These are phyloP conservation scores for Sternarchorhynchus goeldii DNA, from an alignment of 2,797 vertebrate genomes.

Conservation along the genomic window DNA sequence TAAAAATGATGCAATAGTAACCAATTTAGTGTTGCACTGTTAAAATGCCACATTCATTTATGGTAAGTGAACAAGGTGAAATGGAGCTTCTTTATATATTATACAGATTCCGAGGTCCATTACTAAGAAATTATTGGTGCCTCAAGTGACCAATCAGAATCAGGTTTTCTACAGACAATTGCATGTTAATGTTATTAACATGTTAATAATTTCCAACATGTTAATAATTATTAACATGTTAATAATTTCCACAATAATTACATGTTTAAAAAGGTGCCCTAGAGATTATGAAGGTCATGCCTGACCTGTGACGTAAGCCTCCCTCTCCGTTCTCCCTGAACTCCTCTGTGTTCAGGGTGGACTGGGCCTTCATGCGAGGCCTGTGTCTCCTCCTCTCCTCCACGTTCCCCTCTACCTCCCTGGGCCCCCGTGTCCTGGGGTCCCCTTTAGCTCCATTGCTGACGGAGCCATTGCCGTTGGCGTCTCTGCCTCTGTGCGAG, in stretches of 20 bases:
- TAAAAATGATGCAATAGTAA: no score
- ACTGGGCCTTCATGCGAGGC: constrained; percentile 73
- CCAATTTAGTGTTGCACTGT: no score
- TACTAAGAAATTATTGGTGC: no score
- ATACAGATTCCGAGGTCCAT: no score
- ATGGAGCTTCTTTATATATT: no score
- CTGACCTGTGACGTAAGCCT: constrained; percentile 74
- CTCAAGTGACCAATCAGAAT: no score
- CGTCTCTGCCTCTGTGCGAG: constrained; percentile 72
- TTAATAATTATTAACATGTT: neutral
- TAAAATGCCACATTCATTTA: no score
- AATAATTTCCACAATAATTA: neutral
- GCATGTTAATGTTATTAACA: no score
- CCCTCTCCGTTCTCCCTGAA: constrained; percentile 68
- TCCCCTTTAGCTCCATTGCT: constrained; percentile 73
- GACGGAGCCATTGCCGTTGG: constrained; percentile 76
- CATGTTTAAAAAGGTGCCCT: no score
- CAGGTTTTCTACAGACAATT: no score
- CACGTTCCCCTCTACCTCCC: constrained; percentile 70
- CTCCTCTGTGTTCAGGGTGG: constrained; percentile 76
- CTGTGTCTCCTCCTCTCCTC: constrained; percentile 80
- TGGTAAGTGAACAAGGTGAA: no score
- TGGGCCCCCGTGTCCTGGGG: constrained; percentile 72
- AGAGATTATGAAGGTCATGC: neutral
- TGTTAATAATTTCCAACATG: neutral